Evolutionary conservation across 37 sponge, comb jelly and placozoan genomes (phyloP).

Genomic region (Bolinopsis microptera): DNA sequence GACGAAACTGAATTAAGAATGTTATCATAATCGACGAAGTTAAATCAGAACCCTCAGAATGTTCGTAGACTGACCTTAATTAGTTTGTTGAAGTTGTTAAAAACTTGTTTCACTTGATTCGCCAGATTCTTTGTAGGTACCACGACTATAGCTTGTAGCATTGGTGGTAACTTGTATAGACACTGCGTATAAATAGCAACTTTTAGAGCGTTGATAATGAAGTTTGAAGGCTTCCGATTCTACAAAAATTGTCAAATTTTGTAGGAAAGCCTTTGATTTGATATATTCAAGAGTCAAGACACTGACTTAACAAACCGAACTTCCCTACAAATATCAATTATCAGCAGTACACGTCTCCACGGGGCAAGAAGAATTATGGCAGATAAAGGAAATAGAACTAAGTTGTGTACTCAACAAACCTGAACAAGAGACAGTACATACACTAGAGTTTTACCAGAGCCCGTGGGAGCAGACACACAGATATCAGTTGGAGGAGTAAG

Average conservation of each 20-base stretch:
- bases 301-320: too few relatives aligned
- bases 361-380: too few relatives aligned
- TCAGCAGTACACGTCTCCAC: too few relatives aligned
- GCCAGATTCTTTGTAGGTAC: conserved; percentile 36
- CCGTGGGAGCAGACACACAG: conserved; percentile 28
- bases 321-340: too few relatives aligned
- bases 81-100: conserved; percentile 11
- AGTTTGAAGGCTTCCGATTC: background rate
- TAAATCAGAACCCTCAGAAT: too few relatives aligned
- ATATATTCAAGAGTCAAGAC: too few relatives aligned
- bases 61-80: conserved; percentile 42
- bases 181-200: background rate
- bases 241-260: too few relatives aligned
- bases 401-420: too few relatives aligned
- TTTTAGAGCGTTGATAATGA: background rate
- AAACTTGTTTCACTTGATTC: conserved; percentile 22
- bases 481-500: background rate
- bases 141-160: conserved; percentile 25
- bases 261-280: too few relatives aligned
- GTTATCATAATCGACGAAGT: too few relatives aligned
- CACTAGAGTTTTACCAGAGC: conserved; percentile 39
- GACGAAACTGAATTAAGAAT: too few relatives aligned
- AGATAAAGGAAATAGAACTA: too few relatives aligned
- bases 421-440: background rate
- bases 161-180: background rate